A percentile compares a stretch with the other conserved stretches of the same genome.
These are phyloP conservation scores for Scolopax bukidnonensis DNA, from an alignment of 2,797 vertebrate genomes.

Conservation along the genomic window DNA sequence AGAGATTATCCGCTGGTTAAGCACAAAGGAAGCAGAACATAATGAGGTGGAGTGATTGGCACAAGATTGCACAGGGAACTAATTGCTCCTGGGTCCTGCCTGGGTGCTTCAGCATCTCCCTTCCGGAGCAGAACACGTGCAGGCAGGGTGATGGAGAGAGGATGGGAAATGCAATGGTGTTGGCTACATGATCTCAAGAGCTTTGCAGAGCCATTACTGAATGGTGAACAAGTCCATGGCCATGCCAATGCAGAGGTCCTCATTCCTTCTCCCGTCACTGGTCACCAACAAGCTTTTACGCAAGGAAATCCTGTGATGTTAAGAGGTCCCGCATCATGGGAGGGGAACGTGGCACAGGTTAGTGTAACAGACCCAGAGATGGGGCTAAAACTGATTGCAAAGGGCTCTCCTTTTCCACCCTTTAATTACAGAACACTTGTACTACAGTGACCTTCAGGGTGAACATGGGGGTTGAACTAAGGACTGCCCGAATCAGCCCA, in stretches of 20 bases:
- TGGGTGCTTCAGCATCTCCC: neutral
- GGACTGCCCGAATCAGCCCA: neutral
- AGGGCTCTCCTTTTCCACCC: neutral
- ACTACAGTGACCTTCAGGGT: neutral
- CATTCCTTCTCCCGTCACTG: neutral
- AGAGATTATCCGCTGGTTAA: neutral
- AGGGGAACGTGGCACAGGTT: fast-evolving
- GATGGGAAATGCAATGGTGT: fast-evolving
- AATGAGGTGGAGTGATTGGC: neutral
- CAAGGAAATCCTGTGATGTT: neutral
- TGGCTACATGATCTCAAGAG: neutral
- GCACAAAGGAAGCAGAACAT: neutral
- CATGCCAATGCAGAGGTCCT: neutral
- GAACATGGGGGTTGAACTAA: neutral
- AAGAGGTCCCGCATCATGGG: neutral
- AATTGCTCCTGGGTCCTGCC: neutral
- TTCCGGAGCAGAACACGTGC: neutral
- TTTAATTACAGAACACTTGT: neutral
- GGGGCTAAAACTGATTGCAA: fast-evolving
- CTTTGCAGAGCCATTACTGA: neutral
- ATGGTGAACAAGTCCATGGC: fast-evolving
- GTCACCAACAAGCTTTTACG: neutral
- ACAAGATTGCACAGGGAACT: neutral
- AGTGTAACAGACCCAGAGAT: fast-evolving
- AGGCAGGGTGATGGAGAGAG: neutral